Percentiles rank a stretch among this genome's conserved stretches.
These are phyloP conservation scores for Piezodorus guildinii DNA, from an alignment of 1,140 invertebrate genomes.

Conservation along the genomic window DNA sequence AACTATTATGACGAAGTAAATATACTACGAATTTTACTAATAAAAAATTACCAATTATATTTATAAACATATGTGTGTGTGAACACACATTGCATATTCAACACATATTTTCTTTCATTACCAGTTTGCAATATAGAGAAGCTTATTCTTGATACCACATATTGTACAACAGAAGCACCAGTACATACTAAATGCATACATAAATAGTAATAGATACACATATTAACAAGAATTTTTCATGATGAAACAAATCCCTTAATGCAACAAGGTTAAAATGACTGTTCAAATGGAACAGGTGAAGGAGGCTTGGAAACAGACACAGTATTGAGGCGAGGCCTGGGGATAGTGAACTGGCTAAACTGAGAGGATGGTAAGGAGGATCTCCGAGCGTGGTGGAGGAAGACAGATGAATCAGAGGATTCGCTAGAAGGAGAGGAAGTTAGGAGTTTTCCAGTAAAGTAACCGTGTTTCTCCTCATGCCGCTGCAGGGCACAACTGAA, in stretches of 20 bases:
- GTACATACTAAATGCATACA: too few relatives aligned
- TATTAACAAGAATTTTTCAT: not conserved
- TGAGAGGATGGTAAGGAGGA: constrained; percentile 37
- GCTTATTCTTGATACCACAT: too few relatives aligned
- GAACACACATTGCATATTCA: too few relatives aligned
- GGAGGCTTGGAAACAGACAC: not conserved
- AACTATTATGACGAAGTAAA: too few relatives aligned
- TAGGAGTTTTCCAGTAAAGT: not conserved
- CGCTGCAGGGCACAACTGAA: constrained; percentile 50
- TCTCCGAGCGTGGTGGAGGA: constrained; percentile 35
- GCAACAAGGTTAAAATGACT: not conserved
- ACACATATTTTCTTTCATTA: too few relatives aligned
- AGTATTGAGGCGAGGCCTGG: constrained; percentile 1
- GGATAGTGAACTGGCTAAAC: constrained; percentile 17
- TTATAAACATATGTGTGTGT: too few relatives aligned
- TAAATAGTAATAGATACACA: too few relatives aligned
- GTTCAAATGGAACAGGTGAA: not conserved
- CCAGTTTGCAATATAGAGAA: too few relatives aligned
- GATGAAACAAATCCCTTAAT: not conserved
- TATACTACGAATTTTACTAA: too few relatives aligned
- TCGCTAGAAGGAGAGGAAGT: constrained; percentile 29
- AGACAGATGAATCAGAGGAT: constrained; percentile 34
- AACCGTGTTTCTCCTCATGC: constrained; percentile 41
- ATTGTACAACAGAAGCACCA: too few relatives aligned
- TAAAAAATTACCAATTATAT: too few relatives aligned